These are phyloP conservation scores for Eutolmus rufibarbis DNA, from an alignment of 2,888 invertebrate genomes.

Conservation along the genomic window DNA sequence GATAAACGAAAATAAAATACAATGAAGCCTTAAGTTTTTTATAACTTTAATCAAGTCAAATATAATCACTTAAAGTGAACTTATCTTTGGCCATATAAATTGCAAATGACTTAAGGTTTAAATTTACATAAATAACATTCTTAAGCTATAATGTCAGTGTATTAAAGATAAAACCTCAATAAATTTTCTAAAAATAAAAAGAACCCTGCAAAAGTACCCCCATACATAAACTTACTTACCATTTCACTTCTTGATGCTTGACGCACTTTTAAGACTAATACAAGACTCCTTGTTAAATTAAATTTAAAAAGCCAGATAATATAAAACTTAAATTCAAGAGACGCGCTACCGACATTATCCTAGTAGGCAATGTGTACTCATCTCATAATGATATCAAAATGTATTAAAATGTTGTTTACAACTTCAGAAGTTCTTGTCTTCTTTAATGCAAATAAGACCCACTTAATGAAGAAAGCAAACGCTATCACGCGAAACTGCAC, in stretches of 20 bases:
- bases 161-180: too few species aligned
- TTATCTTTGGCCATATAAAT: background rate
- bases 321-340: too few species aligned
- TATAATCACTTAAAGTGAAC: background rate
- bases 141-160: too few species aligned
- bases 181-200: too few species aligned
- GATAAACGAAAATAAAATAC: background rate
- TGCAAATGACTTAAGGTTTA: background rate
- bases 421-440: background rate
- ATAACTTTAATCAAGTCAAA: background rate
- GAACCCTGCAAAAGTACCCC: too few species aligned
- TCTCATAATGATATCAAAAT: background rate
- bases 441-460: background rate
- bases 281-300: too few species aligned
- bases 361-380: background rate
- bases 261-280: too few species aligned
- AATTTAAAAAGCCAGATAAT: too few species aligned
- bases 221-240: too few species aligned
- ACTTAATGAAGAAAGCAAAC: background rate
- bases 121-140: too few species aligned
- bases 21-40: background rate
- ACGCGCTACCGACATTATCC: too few species aligned
- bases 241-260: too few species aligned
- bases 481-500: background rate
- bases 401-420: background rate